Percentiles rank a stretch among this genome's conserved stretches.
Conservation (phyloP, 2,113 vertebrate species). For the Hemibagrus wyckioides region DNA sequence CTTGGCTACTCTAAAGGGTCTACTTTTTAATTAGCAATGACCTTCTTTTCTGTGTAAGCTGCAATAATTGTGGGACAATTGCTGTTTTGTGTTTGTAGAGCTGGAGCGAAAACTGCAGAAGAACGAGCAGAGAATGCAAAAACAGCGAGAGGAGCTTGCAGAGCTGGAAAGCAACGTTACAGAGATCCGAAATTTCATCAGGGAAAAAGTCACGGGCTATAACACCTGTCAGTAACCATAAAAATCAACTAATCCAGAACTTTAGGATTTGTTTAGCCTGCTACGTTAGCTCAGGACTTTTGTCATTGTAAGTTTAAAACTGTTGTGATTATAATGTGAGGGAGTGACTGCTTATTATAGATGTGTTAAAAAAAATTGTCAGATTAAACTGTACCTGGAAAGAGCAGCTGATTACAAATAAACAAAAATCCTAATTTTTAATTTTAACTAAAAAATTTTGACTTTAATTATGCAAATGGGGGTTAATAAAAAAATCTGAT, state of each 20-base stretch:
- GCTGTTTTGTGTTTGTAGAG: constrained; percentile 60
- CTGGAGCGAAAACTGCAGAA: constrained; percentile 75
- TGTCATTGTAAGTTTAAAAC: background rate
- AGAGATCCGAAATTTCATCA: constrained; percentile 68
- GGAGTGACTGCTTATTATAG: background rate
- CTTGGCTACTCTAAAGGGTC: background rate
- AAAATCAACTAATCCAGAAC: background rate
- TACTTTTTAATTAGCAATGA: background rate
- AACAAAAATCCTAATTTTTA: background rate
- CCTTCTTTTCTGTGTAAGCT: background rate
- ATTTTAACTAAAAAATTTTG: background rate
- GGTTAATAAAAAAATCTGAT: background rate
- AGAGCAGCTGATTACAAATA: constrained; percentile 1
- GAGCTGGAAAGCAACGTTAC: constrained; percentile 71
- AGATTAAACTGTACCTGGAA: background rate
- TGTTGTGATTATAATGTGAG: background rate
- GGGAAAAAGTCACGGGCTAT: constrained; percentile 65
- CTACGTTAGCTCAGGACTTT: background rate
- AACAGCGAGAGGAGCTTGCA: constrained; percentile 70
- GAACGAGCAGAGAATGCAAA: constrained; percentile 74
- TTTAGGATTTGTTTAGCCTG: background rate
- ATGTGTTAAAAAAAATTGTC: background rate
- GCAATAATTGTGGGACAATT: background rate
- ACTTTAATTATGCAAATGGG: background rate
- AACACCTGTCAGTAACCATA: constrained; percentile 67